These are phyloP conservation scores for Pandemis corylana DNA, from an alignment of 2,888 invertebrate species.

Conservation along the genomic window DNA sequence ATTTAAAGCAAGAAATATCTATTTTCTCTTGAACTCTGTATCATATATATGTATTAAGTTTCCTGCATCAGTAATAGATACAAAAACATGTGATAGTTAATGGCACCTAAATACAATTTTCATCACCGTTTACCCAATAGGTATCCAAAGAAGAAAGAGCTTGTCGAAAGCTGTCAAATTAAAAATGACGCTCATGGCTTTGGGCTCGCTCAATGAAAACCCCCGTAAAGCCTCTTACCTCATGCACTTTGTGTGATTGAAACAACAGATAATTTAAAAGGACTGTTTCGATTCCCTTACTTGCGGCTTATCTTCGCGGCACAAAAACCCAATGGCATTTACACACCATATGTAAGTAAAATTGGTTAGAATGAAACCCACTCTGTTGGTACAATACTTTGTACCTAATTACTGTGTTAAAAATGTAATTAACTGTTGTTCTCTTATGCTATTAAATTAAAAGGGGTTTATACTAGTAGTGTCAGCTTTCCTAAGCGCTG, in stretches of 20 bases:
- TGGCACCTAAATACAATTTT: neutral
- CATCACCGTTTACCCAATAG: neutral
- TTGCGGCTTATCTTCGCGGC: neutral
- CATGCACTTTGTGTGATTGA: constrained; percentile 9
- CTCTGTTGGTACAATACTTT: neutral
- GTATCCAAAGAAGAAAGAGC: neutral
- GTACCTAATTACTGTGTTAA: neutral
- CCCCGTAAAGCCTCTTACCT: constrained; percentile 3
- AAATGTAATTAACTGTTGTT: too few relatives aligned
- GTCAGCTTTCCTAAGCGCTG: too few relatives aligned
- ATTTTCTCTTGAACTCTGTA: too few relatives aligned
- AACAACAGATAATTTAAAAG: constrained; percentile 3
- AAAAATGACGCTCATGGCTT: neutral
- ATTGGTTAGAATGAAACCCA: neutral
- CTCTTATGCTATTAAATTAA: too few relatives aligned
- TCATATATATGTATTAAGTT: neutral
- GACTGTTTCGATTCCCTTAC: neutral
- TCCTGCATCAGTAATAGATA: neutral
- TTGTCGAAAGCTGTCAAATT: neutral
- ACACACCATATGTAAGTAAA: neutral
- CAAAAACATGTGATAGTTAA: neutral
- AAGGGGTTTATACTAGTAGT: too few relatives aligned
- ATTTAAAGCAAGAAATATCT: neutral
- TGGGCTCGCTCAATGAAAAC: neutral
- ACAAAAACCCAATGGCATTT: neutral